phyloP scores from a whole-genome alignment of 2,113 vertebrate species.

The Gavia stellata region DNA sequence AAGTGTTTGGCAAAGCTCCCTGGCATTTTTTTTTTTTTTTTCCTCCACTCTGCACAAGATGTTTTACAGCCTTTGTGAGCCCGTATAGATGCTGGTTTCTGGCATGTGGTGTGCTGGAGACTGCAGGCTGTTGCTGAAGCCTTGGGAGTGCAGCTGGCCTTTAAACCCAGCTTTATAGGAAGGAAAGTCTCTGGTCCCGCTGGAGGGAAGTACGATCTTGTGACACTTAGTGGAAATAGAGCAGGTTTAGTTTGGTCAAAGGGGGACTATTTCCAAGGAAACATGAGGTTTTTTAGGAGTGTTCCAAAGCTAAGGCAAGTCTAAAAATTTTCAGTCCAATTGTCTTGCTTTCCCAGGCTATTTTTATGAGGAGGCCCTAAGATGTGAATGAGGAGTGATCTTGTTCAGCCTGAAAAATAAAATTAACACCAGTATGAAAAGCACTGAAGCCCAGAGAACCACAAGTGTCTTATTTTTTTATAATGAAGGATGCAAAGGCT shows the following conservation, averaged over 20 bases:
- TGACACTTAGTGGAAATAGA: constrained; percentile 48
- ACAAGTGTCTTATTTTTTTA: neutral
- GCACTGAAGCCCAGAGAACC: neutral
- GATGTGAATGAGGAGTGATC: constrained; percentile 56
- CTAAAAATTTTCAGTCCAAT: constrained; percentile 34
- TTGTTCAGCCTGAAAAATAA: constrained; percentile 60
- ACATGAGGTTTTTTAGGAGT: constrained; percentile 5
- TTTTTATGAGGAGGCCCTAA: constrained; percentile 52
- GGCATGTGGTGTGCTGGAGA: constrained; percentile 67
- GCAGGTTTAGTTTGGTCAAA: constrained; percentile 43
- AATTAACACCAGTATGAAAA: constrained; percentile 39
- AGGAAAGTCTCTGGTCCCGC: constrained; percentile 45
- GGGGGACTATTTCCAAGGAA: constrained; percentile 1
- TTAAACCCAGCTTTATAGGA: constrained; percentile 65
- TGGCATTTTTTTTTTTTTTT: neutral
- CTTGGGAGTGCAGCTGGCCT: constrained; percentile 68
- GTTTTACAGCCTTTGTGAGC: constrained; percentile 76
- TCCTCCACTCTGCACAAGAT: constrained; percentile 48
- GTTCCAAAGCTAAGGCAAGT: constrained; percentile 18
- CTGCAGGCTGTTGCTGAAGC: constrained; percentile 58
- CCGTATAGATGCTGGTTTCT: constrained; percentile 69
- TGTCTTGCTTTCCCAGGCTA: constrained; percentile 42
- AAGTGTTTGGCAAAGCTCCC: neutral
- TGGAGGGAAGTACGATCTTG: constrained; percentile 24
- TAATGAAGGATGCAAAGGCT: neutral